phyloP scores from a whole-genome alignment of 2,888 invertebrate species.

The Phyto melanocephala region DNA sequence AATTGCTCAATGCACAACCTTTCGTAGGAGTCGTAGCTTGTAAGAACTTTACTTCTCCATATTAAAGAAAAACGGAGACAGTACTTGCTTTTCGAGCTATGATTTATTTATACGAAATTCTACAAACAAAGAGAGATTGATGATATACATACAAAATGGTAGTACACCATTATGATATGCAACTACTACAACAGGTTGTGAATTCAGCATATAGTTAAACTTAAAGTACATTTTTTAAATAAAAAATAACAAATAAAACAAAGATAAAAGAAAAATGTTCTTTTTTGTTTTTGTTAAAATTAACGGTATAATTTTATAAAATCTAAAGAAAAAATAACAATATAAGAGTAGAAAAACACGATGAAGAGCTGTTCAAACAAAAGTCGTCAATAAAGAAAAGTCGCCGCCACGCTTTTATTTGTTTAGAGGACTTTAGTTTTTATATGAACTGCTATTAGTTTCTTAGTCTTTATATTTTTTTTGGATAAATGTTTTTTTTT shows the following conservation, averaged over 20 bases:
- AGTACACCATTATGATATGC: too few relatives aligned
- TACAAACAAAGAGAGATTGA: too few relatives aligned
- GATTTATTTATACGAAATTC: too few relatives aligned
- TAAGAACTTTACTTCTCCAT: too few relatives aligned
- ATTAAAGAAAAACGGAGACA: too few relatives aligned
- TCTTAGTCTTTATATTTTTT: background rate
- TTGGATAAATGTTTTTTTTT: background rate
- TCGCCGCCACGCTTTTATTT: slow-evolving; percentile 39
- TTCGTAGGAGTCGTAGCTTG: too few relatives aligned
- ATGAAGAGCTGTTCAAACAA: background rate
- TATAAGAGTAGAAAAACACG: slow-evolving; percentile 5
- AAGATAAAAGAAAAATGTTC: background rate
- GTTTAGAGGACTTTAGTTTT: slow-evolving; percentile 12
- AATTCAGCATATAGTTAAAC: too few relatives aligned
- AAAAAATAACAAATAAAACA: slow-evolving; percentile 43
- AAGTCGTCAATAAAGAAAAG: slow-evolving; percentile 12
- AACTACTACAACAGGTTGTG: too few relatives aligned
- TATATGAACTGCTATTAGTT: slow-evolving; percentile 20
- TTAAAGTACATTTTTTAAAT: slow-evolving; percentile 34
- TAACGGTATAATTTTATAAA: slow-evolving; percentile 13
- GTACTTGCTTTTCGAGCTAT: too few relatives aligned
- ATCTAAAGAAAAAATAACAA: slow-evolving; percentile 31
- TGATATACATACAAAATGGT: too few relatives aligned
- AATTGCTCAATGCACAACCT: too few relatives aligned
- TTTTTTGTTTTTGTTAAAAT: slow-evolving; percentile 1